A percentile compares a stretch with the other conserved stretches of the same genome.
Conservation (phyloP, 2,797 vertebrate genomes). For the Rhinogobio ventralis region DNA sequence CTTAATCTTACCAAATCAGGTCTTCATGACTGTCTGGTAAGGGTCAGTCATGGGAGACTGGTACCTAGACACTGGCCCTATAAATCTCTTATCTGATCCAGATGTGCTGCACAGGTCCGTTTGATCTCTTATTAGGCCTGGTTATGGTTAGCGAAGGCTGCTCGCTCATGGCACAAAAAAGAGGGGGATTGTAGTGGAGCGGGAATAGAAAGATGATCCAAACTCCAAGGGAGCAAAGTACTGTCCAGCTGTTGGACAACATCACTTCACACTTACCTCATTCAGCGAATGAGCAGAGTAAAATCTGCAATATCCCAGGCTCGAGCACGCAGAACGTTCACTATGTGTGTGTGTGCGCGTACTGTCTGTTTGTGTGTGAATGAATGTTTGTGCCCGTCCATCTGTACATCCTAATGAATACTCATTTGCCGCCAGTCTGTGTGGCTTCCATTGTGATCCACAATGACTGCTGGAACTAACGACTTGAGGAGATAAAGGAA, state of each 20-base stretch:
- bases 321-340: conserved; percentile 61
- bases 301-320: conserved; percentile 73
- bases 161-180: conserved; percentile 48
- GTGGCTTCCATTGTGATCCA: conserved; percentile 41
- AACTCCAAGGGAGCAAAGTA: conserved; percentile 67
- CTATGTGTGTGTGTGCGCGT: conserved; percentile 5
- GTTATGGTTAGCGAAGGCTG: conserved; percentile 37
- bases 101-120: conserved; percentile 67
- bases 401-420: conserved; percentile 27
- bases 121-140: conserved; percentile 56
- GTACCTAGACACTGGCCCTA: conserved; percentile 27
- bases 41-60: conserved; percentile 24
- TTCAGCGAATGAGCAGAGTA: conserved; percentile 63
- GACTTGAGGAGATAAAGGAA: conserved; percentile 56
- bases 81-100: conserved; percentile 70
- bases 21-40: conserved; percentile 34
- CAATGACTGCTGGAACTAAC: conserved; percentile 51
- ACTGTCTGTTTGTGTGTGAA: conserved; percentile 22
- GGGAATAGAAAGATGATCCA: conserved; percentile 68
- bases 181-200: conserved; percentile 44
- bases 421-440: conserved; percentile 30
- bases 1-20: conserved; percentile 26
- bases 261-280: conserved; percentile 83
- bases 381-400: conserved; percentile 36
- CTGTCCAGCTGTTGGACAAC: conserved; percentile 78